Evolutionary conservation across 2,113 vertebrate species (phyloP).

Genomic region (Clinocottus analis): DNA sequence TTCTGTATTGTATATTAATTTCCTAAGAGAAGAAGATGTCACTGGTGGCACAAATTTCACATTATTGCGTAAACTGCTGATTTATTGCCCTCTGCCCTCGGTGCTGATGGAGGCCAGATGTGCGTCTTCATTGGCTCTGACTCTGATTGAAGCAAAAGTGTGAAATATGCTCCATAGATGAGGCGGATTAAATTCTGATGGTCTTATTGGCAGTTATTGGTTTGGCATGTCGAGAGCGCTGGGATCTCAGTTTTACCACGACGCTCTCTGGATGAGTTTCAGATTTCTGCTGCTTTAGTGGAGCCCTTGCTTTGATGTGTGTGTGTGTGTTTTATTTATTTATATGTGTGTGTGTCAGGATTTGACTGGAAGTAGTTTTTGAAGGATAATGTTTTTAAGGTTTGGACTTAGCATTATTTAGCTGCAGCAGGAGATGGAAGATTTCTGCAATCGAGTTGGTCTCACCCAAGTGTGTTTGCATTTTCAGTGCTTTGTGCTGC

Average conservation of each 20-base stretch:
- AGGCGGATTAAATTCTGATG: conserved; percentile 12
- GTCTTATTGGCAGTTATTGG: conserved; percentile 22
- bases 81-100: conserved; percentile 39
- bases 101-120: conserved; percentile 73
- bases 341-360: neutral
- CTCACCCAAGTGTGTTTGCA: neutral
- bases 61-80: conserved; percentile 11
- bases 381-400: neutral
- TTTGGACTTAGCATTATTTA: neutral
- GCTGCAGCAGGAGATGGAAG: neutral
- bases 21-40: neutral
- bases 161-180: conserved; percentile 10
- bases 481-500: neutral
- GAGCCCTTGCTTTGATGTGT: conserved; percentile 8
- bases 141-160: conserved; percentile 19
- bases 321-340: neutral
- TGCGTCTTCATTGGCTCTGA: conserved; percentile 52
- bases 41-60: neutral
- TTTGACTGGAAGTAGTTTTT: neutral
- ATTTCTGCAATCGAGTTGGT: neutral
- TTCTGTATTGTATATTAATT: neutral
- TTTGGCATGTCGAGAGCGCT: neutral
- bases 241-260: neutral
- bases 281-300: conserved; percentile 2
- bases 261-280: conserved; percentile 4